Base-by-base conservation (phyloP, 2,888 invertebrate species). In the Steinernema hermaphroditum region DNA sequence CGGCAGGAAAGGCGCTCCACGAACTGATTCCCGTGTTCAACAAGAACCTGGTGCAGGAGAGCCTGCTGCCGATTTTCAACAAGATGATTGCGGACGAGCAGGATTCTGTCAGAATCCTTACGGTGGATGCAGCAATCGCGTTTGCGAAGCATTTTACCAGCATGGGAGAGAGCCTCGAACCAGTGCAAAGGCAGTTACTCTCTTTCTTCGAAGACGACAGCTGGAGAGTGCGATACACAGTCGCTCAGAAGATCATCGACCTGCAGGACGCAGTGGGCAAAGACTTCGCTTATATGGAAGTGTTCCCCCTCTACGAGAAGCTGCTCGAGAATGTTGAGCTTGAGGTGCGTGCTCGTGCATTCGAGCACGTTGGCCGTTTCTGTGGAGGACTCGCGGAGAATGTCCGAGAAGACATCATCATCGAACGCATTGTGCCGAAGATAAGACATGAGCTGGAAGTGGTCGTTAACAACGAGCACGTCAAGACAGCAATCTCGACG, bases 1-100 rank as follows among this genome's bases (percentile, higher is more conserved):
- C 80, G 4, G 69, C 74, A 19, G 46, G 9, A 16, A 46, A 19
- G 22, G n/a, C 46, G 6, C 46, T 46, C 16, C 9, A 6, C 16
- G 46, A 46, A 16, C 46, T 46, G 9, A 16, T 46, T 16, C 46
- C 46, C 22, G 46, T 46, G 6, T 46, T 12, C 46, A 16, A 46
- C n/a, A 19, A 19, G 46, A 6, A 46, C 22, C 16, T n/a, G n/a
- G 46, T 46, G 6, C n/a, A 46, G 16, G 46, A 46, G 4, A 19
- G 16, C 4, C n/a, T 46, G 16, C 46, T 46, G 16, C 46, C 46
- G 6, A 19, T 46, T 46, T 46, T 46, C 4, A 16, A 46, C 6
- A 6, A 19, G 16, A 4, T 46, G 46, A 6, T 6, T 46, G 22
- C 16, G 6, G 46, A 46, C 22, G 46, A 16, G 16, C 46, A 46